phyloP scores from a whole-genome alignment of 2,797 vertebrate species.

The Synaphobranchus kaupii region DNA sequence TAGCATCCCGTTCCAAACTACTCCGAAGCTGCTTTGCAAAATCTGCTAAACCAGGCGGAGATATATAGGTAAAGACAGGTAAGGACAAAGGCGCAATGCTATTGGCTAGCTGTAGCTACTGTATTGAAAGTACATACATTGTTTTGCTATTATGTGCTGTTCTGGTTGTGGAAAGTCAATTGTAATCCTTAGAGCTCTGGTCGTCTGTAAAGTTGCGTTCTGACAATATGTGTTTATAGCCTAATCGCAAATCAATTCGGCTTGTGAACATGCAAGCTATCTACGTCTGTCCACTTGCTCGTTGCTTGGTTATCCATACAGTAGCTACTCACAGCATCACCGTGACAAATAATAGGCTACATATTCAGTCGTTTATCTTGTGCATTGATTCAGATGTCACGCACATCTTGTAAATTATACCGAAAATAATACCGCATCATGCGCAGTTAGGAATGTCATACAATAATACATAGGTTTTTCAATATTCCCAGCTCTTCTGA shows the following conservation, averaged over 20 bases:
- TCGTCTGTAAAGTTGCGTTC: not conserved
- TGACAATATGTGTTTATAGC: not conserved
- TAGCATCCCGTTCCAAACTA: not conserved
- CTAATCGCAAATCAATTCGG: not conserved
- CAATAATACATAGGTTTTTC: not conserved
- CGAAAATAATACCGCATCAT: not conserved
- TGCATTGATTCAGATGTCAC: not conserved
- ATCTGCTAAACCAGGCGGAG: not conserved
- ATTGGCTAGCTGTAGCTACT: slow-evolving; percentile 2
- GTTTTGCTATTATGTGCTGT: not conserved
- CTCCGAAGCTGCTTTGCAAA: not conserved
- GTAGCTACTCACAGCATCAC: not conserved
- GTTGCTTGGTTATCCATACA: not conserved
- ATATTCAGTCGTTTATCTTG: not conserved
- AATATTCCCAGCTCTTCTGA: not conserved
- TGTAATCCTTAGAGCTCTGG: not conserved
- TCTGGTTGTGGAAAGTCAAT: not conserved
- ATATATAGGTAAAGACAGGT: slow-evolving; percentile 19
- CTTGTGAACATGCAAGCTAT: not conserved
- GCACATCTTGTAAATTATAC: not conserved
- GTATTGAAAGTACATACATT: not conserved
- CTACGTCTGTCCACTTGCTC: not conserved
- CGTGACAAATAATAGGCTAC: not conserved
- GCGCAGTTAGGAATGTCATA: not conserved
- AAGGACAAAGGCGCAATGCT: slow-evolving; percentile 6